These are phyloP conservation scores for Esox niger DNA, from an alignment of 2,113 vertebrate species.

Conservation along the genomic window DNA sequence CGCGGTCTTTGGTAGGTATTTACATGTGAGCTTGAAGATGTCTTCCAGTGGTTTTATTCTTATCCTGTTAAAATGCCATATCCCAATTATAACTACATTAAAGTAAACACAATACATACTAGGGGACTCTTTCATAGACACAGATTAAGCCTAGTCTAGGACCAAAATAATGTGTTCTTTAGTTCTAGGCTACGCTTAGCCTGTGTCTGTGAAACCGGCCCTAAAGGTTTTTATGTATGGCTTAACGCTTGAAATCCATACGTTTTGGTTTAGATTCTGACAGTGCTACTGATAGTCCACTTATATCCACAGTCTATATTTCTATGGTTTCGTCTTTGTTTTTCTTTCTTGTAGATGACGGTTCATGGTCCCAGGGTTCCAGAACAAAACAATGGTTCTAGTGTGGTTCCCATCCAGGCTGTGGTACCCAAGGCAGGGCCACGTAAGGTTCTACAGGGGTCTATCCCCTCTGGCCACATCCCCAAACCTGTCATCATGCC, in stretches of 20 bases:
- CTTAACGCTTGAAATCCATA: background rate
- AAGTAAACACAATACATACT: no score
- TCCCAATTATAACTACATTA: no score
- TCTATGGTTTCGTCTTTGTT: background rate
- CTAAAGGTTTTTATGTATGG: background rate
- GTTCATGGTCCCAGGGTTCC: constrained; percentile 25
- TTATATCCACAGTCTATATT: no score
- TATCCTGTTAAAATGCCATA: no score
- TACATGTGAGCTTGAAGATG: background rate
- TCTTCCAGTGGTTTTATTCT: no score
- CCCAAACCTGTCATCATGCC: constrained; percentile 95
- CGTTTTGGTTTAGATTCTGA: background rate
- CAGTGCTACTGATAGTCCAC: background rate
- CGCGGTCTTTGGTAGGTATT: constrained; percentile 74
- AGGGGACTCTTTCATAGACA: no score
- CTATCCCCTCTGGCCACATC: constrained; percentile 90
- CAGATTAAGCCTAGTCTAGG: no score
- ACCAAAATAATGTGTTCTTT: no score
- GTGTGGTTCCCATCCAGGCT: constrained; percentile 54
- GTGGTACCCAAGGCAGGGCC: constrained; percentile 42
- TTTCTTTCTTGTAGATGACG: constrained; percentile 21
- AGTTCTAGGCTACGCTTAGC: no score
- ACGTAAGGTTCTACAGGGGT: constrained; percentile 80
- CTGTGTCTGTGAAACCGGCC: no score
- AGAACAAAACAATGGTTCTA: constrained; percentile 44